Percentiles rank a stretch among this genome's conserved stretches.
Evolutionary conservation across 2,113 vertebrate genomes (phyloP).

Genomic region (Tachycineta bicolor): DNA sequence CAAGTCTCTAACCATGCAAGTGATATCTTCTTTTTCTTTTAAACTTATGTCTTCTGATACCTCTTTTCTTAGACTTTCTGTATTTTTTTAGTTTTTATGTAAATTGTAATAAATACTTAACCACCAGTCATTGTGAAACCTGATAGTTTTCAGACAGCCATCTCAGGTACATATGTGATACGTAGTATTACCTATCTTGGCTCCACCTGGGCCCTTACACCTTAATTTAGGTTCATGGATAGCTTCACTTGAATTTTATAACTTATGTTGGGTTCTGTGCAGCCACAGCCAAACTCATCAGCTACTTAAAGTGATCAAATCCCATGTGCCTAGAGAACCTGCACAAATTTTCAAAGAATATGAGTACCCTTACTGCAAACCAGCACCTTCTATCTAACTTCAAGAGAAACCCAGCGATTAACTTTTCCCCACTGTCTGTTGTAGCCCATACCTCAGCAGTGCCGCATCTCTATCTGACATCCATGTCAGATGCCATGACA

Average conservation of each 20-base stretch:
- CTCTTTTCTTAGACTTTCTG: neutral
- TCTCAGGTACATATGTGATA: neutral
- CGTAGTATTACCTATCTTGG: neutral
- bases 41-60: neutral
- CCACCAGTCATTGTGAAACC: neutral
- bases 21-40: neutral
- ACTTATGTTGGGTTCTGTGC: neutral
- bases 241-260: neutral
- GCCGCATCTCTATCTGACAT: neutral
- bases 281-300: neutral
- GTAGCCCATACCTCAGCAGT: neutral
- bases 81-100: neutral
- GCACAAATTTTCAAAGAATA: neutral
- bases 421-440: neutral
- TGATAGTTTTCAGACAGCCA: neutral
- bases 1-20: neutral
- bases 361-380: neutral
- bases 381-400: neutral
- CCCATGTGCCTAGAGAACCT: neutral
- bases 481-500: neutral
- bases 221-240: neutral
- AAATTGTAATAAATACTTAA: neutral
- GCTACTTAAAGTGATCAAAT: neutral
- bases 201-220: neutral
- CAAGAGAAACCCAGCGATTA: neutral